Conservation (phyloP, 92 coral and sea anemone species). For the Siderastrea radians region DNA sequence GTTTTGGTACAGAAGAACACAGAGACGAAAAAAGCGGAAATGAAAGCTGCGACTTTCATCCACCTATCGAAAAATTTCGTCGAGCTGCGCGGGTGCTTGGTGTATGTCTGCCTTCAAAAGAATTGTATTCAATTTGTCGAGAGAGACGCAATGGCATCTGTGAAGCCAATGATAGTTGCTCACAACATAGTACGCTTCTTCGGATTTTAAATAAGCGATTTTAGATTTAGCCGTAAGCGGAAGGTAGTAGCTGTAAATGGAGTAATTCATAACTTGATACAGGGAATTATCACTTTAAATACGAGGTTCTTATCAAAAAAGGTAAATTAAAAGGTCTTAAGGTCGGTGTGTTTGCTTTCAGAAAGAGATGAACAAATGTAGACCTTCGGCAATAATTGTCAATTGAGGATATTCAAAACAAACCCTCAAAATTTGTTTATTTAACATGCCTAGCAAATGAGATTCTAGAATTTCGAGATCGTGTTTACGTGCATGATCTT, state of each 20-base stretch:
- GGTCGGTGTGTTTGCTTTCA: too few relatives aligned
- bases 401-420: neutral
- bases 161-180: slow-evolving; percentile 61
- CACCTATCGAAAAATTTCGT: slow-evolving; percentile 52
- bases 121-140: slow-evolving; percentile 55
- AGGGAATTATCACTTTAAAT: neutral
- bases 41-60: neutral
- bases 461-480: too few relatives aligned
- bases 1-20: neutral
- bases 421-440: too few relatives aligned
- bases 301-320: neutral
- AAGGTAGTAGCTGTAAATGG: slow-evolving; percentile 1
- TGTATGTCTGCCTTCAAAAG: slow-evolving; percentile 74
- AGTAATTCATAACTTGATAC: neutral
- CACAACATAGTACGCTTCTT: slow-evolving; percentile 69
- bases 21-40: neutral
- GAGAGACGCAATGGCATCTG: slow-evolving; percentile 72
- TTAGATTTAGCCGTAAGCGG: slow-evolving; percentile 5
- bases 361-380: neutral
- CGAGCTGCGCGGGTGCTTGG: slow-evolving; percentile 84
- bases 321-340: neutral
- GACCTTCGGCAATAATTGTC: neutral
- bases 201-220: slow-evolving; percentile 81
- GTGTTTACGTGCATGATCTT: too few relatives aligned
- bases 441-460: too few relatives aligned